Evolutionary conservation across 2,113 vertebrate species (phyloP).

Genomic region (Crocuta crocuta): DNA sequence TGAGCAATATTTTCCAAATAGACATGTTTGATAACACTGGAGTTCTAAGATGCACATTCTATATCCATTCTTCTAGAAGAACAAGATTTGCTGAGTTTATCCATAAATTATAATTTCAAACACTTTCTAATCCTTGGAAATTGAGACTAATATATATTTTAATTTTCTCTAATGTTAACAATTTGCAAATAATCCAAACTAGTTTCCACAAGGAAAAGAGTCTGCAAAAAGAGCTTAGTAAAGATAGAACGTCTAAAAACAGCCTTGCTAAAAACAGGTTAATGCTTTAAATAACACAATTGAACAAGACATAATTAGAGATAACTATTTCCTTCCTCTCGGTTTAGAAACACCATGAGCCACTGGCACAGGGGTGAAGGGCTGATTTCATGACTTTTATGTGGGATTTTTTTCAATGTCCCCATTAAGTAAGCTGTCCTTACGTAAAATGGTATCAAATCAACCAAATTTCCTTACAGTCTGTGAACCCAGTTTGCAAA

Average conservation of each 20-base stretch:
- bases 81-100: not conserved
- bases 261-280: slow-evolving; percentile 65
- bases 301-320: slow-evolving; percentile 65
- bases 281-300: slow-evolving; percentile 66
- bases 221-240: not conserved
- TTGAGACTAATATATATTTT: not conserved
- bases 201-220: not conserved
- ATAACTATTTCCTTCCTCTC: slow-evolving; percentile 60
- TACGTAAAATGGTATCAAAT: not conserved
- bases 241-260: slow-evolving; percentile 55
- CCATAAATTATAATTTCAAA: not conserved
- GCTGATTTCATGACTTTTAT: not conserved
- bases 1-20: not conserved
- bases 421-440: not conserved
- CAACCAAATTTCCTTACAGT: not conserved
- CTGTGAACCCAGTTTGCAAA: not conserved
- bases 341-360: slow-evolving; percentile 38
- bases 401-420: not conserved
- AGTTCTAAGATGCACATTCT: not conserved
- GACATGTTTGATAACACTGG: fast-evolving
- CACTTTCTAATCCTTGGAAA: not conserved
- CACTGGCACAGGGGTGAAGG: slow-evolving; percentile 23
- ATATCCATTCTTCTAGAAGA: not conserved
- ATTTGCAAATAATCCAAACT: slow-evolving; percentile 23
- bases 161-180: not conserved